phyloP scores from a whole-genome alignment of 2,113 vertebrate genomes.

The Rhinichthys klamathensis region DNA sequence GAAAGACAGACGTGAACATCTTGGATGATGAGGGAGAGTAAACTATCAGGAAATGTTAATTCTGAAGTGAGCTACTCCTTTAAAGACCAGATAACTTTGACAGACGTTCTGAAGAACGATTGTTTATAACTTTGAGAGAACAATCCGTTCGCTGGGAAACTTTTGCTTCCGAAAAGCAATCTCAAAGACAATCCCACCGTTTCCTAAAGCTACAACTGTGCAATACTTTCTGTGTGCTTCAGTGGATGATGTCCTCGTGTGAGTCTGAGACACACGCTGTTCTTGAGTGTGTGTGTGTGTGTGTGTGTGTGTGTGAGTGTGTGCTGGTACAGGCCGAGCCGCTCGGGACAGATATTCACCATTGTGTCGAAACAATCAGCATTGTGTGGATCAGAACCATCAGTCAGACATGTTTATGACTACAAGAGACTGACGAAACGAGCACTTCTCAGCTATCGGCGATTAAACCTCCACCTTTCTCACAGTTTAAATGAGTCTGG shows the following conservation, averaged over 20 bases:
- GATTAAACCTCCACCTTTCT: neutral
- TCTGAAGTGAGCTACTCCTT: no score
- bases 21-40: no score
- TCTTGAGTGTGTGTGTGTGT: no score
- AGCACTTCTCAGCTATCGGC: neutral
- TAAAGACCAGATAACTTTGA: no score
- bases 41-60: no score
- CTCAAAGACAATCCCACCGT: no score
- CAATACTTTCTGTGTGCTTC: neutral
- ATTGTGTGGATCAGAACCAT: conserved; percentile 32
- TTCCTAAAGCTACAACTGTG: neutral
- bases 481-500: neutral
- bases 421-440: neutral
- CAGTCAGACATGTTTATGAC: neutral
- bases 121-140: no score
- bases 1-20: no score
- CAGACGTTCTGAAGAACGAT: no score
- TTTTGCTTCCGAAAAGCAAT: no score
- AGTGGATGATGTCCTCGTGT: neutral
- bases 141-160: no score
- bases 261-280: neutral
- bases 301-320: no score
- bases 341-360: conserved; percentile 49
- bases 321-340: conserved; percentile 50
- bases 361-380: conserved; percentile 48